Evolutionary conservation across 2,888 invertebrate species (phyloP).

Genomic region (Amaurobius ferox): DNA sequence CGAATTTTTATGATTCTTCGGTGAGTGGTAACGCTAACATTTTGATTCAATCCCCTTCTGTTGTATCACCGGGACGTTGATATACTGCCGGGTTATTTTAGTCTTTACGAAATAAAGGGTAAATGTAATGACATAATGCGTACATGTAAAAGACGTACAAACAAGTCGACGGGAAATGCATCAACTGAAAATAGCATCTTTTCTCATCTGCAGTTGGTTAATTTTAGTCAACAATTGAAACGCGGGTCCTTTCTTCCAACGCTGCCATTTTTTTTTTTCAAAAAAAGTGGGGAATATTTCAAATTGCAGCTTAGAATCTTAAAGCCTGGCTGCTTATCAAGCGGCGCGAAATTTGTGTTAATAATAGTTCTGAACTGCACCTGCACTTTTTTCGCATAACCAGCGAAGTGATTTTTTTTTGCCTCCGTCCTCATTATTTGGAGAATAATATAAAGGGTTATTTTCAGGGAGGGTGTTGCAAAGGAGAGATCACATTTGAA

Average conservation of each 20-base stretch:
- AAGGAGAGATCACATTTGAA: not conserved
- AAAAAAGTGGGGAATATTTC: conserved; percentile 11
- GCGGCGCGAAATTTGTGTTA: conserved; percentile 53
- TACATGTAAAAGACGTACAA: conserved; percentile 35
- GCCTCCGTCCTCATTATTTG: not conserved
- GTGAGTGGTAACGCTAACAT: conserved; percentile 5
- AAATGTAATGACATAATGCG: conserved; percentile 29
- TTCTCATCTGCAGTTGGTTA: conserved; percentile 45
- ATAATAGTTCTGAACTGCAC: conserved; percentile 46
- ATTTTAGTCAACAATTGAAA: conserved; percentile 69
- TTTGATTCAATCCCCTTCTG: not conserved
- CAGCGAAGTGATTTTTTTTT: conserved; percentile 7
- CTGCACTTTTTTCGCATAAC: conserved; percentile 25
- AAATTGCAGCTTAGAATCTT: conserved; percentile 30
- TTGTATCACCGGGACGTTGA: not conserved
- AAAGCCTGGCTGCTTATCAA: conserved; percentile 50
- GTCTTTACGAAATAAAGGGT: conserved; percentile 19
- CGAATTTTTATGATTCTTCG: conserved; percentile 1
- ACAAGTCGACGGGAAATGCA: conserved; percentile 37
- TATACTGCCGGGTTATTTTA: conserved; percentile 31
- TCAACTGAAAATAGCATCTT: conserved; percentile 56
- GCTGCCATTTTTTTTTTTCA: conserved; percentile 42
- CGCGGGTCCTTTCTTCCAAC: conserved; percentile 42
- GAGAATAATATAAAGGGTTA: not conserved
- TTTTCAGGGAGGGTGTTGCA: not conserved